A percentile compares a stretch with the other conserved stretches of the same genome.
phyloP scores from a whole-genome alignment of 2,113 vertebrate genomes.

The Muntiacus reevesi region DNA sequence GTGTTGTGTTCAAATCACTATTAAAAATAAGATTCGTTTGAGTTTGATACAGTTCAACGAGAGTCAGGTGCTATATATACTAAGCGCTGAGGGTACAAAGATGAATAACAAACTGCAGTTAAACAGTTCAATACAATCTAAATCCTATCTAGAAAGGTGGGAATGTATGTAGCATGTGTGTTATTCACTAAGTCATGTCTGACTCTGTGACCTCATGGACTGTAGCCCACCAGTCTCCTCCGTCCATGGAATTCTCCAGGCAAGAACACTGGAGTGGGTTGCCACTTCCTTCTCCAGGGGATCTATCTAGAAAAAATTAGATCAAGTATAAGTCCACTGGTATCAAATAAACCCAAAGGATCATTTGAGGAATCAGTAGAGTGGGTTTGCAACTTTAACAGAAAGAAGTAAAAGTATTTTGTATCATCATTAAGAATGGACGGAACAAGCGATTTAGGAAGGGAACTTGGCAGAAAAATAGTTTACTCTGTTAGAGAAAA shows the following conservation, averaged over 20 bases:
- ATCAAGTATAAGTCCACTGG: neutral
- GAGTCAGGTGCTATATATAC: neutral
- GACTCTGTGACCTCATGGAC: neutral
- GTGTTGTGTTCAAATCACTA: neutral
- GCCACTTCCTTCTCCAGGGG: neutral
- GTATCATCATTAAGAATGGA: neutral
- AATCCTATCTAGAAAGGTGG: neutral
- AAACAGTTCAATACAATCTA: rapidly evolving
- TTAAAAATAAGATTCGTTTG: neutral
- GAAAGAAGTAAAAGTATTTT: neutral
- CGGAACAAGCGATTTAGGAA: neutral
- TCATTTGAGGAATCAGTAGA: neutral
- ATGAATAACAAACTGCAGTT: rapidly evolving
- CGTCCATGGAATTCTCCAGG: neutral
- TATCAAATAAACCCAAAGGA: neutral
- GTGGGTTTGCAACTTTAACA: neutral
- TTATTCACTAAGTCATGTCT: neutral
- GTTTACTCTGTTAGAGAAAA: neutral
- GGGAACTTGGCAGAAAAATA: neutral
- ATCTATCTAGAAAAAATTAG: neutral
- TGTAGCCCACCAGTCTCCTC: neutral
- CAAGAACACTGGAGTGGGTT: neutral
- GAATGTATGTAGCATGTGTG: neutral
- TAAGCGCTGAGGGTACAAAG: neutral
- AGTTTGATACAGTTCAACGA: rapidly evolving